Evolutionary conservation across 2,888 invertebrate species (phyloP).

Genomic region (Torymus aiolomorphi): DNA sequence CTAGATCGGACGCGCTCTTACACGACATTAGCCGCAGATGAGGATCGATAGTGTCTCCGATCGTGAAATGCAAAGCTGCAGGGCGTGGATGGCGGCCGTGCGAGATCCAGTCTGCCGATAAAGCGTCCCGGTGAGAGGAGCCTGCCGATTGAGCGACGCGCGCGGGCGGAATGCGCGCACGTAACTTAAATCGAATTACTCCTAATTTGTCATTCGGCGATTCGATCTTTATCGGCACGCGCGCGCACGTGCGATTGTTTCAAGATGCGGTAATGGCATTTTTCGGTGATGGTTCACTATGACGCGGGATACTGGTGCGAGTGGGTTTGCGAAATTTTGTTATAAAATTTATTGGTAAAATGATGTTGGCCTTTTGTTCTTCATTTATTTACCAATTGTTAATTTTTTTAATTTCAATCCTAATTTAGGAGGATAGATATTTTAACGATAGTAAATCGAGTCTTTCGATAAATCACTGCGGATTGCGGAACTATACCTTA

Average conservation of each 20-base stretch:
- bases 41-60: conserved; percentile 71
- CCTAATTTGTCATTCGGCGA: conserved; percentile 59
- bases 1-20: conserved; percentile 68
- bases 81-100: conserved; percentile 61
- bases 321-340: too few species aligned
- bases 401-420: too few species aligned
- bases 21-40: conserved; percentile 72
- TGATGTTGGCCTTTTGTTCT: too few species aligned
- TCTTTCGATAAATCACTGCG: too few species aligned
- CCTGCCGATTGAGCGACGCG: conserved; percentile 47
- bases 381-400: too few species aligned
- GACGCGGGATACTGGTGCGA: not conserved
- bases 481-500: too few species aligned
- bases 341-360: too few species aligned
- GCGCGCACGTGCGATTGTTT: conserved; percentile 37
- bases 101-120: too few species aligned
- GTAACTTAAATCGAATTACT: conserved; percentile 57
- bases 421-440: too few species aligned
- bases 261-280: conserved; percentile 15
- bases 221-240: conserved; percentile 45
- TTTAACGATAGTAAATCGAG: too few species aligned
- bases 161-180: conserved; percentile 53
- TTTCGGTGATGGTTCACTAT: not conserved
- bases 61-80: conserved; percentile 66
- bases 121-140: too few species aligned